phyloP scores from a whole-genome alignment of 2,888 invertebrate species.

The Cybosia mesomella region DNA sequence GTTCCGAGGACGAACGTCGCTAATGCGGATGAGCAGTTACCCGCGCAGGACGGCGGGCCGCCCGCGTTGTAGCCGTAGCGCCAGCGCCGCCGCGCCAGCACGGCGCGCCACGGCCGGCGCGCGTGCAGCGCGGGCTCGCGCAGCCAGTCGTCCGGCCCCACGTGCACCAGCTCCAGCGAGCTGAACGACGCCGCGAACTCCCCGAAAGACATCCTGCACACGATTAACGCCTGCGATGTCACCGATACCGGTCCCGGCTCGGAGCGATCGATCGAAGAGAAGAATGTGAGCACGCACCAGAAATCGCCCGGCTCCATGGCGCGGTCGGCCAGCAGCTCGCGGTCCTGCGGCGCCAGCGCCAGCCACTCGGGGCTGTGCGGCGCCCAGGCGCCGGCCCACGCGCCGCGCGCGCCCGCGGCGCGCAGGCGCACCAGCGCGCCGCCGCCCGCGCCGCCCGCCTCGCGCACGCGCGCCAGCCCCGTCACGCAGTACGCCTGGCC shows the following conservation, averaged over 20 bases:
- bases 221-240: not conserved
- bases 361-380: constrained; percentile 91
- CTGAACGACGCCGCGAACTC: constrained; percentile 90
- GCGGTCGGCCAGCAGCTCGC: constrained; percentile 88
- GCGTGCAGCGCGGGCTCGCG: constrained; percentile 89
- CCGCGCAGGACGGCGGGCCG: constrained; percentile 88
- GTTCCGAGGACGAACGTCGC: not conserved
- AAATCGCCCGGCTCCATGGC: constrained; percentile 53
- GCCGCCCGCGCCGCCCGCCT: constrained; percentile 46
- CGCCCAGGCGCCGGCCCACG: constrained; percentile 91
- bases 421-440: constrained; percentile 80
- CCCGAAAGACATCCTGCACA: constrained; percentile 89
- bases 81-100: constrained; percentile 89
- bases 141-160: constrained; percentile 93
- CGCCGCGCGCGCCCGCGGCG: constrained; percentile 86
- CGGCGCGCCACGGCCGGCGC: constrained; percentile 91
- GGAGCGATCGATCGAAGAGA: not conserved
- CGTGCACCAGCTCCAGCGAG: constrained; percentile 90
- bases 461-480: constrained; percentile 90
- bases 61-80: constrained; percentile 91
- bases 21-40: constrained; percentile 61
- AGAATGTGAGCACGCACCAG: constrained; percentile 51
- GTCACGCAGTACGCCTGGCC: constrained; percentile 91
- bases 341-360: constrained; percentile 87
- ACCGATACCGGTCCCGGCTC: not conserved